These are phyloP conservation scores for Pseudanteris insignis DNA, from an alignment of 2,888 invertebrate species.

Conservation along the genomic window DNA sequence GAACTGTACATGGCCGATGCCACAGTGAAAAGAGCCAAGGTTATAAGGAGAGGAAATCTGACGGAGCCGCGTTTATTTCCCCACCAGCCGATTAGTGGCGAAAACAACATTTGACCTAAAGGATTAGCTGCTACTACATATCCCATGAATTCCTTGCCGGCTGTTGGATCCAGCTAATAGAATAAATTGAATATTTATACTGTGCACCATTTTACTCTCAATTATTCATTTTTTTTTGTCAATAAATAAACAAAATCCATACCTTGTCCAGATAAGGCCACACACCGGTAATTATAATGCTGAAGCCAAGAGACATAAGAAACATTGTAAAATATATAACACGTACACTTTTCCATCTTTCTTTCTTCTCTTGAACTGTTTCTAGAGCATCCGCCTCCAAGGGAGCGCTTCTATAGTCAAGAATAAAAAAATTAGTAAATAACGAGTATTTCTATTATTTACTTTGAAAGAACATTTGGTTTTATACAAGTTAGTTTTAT, in stretches of 20 bases:
- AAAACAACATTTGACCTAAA: slow-evolving; percentile 85
- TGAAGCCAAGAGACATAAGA: slow-evolving; percentile 87
- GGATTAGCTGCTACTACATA: slow-evolving; percentile 87
- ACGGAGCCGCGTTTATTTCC: slow-evolving; percentile 79
- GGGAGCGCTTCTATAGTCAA: slow-evolving; percentile 32
- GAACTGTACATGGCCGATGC: slow-evolving; percentile 81
- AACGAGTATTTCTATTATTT: too few species aligned
- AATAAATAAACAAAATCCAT: slow-evolving; percentile 49
- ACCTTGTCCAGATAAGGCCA: slow-evolving; percentile 91
- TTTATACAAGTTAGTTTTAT: too few species aligned
- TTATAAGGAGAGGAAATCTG: slow-evolving; percentile 76
- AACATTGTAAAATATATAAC: slow-evolving; percentile 91
- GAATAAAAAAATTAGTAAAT: too few species aligned
- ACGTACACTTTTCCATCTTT: slow-evolving; percentile 82
- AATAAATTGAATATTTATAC: slow-evolving; percentile 22
- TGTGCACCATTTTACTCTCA: slow-evolving; percentile 3
- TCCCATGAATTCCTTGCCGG: slow-evolving; percentile 85
- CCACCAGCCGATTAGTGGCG: slow-evolving; percentile 86
- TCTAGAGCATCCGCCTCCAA: slow-evolving; percentile 70
- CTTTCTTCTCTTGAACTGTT: slow-evolving; percentile 73
- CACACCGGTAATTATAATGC: slow-evolving; percentile 85
- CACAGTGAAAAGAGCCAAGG: slow-evolving; percentile 76
- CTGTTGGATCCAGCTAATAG: slow-evolving; percentile 79
- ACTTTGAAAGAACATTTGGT: too few species aligned
- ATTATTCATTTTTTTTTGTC: too few species aligned